phyloP scores from a whole-genome alignment of 2,113 vertebrate species.

The Nematolebias whitei region DNA sequence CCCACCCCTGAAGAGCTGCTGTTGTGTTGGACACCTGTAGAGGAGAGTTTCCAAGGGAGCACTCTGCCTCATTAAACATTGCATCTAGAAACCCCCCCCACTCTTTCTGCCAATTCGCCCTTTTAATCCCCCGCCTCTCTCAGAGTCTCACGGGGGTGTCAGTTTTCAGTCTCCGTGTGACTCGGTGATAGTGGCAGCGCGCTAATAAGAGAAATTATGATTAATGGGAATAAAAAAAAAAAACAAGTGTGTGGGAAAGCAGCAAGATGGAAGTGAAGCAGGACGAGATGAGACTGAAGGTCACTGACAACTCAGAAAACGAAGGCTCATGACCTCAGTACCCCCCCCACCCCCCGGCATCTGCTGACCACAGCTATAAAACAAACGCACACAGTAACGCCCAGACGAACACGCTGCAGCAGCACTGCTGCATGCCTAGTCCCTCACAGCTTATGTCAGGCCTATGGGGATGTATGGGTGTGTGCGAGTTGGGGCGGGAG shows the following conservation, averaged over 20 bases:
- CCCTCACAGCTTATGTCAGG: slow-evolving; percentile 57
- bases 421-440: slow-evolving; percentile 23
- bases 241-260: neutral
- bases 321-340: slow-evolving; percentile 42
- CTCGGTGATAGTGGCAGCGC: slow-evolving; percentile 7
- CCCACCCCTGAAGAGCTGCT: slow-evolving; percentile 2
- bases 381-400: too few species aligned
- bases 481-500: too few species aligned
- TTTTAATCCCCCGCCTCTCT: slow-evolving; percentile 4
- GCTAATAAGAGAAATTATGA: slow-evolving; percentile 4
- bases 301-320: slow-evolving; percentile 29
- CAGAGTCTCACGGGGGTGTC: slow-evolving; percentile 67
- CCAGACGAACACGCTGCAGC: slow-evolving; percentile 16
- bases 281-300: slow-evolving; percentile 28
- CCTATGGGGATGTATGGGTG: neutral
- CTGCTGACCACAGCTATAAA: slow-evolving; percentile 50
- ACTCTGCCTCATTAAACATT: slow-evolving; percentile 65
- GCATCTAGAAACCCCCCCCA: slow-evolving; percentile 26
- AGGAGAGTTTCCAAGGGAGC: slow-evolving; percentile 60
- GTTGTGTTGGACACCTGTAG: slow-evolving; percentile 71
- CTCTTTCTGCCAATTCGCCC: slow-evolving; percentile 9
- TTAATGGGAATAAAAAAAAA: neutral
- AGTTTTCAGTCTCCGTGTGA: slow-evolving; percentile 63
- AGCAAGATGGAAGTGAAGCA: slow-evolving; percentile 10
- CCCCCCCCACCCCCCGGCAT: slow-evolving; percentile 45